A percentile compares a stretch with the other conserved stretches of the same genome.
Evolutionary conservation across 2,113 vertebrate species (phyloP).

Genomic region (Ploceus nigricollis): DNA sequence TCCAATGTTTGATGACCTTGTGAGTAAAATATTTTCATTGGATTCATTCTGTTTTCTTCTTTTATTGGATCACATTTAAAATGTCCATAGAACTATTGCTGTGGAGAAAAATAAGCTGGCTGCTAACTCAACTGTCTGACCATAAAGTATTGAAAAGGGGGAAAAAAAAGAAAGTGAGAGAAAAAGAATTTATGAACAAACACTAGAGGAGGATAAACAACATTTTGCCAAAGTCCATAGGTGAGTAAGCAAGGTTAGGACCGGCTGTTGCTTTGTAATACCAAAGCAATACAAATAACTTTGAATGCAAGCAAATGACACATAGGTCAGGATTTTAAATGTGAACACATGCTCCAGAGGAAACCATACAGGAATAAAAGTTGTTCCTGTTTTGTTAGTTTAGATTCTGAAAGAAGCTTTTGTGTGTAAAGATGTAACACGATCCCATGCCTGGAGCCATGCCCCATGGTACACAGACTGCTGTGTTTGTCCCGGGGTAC

Average conservation of each 20-base stretch:
- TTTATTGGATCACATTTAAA: conserved; percentile 33
- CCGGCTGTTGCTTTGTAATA: conserved; percentile 36
- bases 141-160: not conserved
- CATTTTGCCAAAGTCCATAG: conserved; percentile 12
- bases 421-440: conserved; percentile 77
- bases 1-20: not conserved
- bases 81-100: not conserved
- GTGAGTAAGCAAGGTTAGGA: not conserved
- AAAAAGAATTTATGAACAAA: conserved; percentile 11
- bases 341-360: conserved; percentile 68
- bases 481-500: conserved; percentile 70
- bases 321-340: conserved; percentile 68
- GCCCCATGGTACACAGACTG: conserved; percentile 71
- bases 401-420: conserved; percentile 80
- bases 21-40: conserved; percentile 36
- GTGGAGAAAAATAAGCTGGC: conserved; percentile 2
- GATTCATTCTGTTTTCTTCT: not conserved
- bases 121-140: not conserved
- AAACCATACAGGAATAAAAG: conserved; percentile 68
- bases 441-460: conserved; percentile 70
- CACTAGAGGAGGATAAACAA: not conserved
- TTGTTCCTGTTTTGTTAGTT: conserved; percentile 76
- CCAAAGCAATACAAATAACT: conserved; percentile 61
- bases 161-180: not conserved
- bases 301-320: conserved; percentile 56